phyloP scores from a whole-genome alignment of 53 echinoderm and acorn worm species.

The Luidia sarsii region DNA sequence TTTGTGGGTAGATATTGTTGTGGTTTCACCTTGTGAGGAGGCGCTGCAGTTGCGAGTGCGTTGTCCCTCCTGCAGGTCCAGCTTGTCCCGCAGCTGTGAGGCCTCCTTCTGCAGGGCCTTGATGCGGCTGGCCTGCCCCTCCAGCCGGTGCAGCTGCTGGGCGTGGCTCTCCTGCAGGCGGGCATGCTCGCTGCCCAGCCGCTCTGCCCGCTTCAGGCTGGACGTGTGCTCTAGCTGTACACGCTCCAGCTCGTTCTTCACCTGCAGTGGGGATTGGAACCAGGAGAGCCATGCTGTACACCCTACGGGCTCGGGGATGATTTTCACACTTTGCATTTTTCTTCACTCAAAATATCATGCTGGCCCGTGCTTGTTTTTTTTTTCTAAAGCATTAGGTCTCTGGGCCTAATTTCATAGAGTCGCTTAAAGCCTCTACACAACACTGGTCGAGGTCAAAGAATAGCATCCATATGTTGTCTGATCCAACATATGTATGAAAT shows the following conservation, averaged over 20 bases:
- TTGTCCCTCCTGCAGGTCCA: constrained; percentile 37
- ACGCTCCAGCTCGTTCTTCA: constrained; percentile 85
- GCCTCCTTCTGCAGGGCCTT: constrained; percentile 63
- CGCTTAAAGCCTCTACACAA: too few species aligned
- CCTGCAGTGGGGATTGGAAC: constrained; percentile 1
- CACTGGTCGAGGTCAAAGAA: too few species aligned
- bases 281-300: too few species aligned
- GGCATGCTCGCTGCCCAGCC: constrained; percentile 66
- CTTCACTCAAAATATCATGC: too few species aligned
- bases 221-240: constrained; percentile 77
- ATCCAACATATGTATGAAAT: too few species aligned
- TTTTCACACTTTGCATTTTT: too few species aligned
- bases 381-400: too few species aligned
- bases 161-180: constrained; percentile 73
- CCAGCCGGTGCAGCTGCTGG: constrained; percentile 77
- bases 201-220: constrained; percentile 69
- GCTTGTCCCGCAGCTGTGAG: constrained; percentile 41
- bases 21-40: constrained; percentile 53
- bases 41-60: constrained; percentile 36
- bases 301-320: too few species aligned
- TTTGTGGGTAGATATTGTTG: neutral
- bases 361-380: too few species aligned
- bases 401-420: too few species aligned
- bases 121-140: constrained; percentile 62
- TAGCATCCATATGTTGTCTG: too few species aligned